phyloP scores from a whole-genome alignment of 2,113 vertebrate species.

The Pterocles orientalis region DNA sequence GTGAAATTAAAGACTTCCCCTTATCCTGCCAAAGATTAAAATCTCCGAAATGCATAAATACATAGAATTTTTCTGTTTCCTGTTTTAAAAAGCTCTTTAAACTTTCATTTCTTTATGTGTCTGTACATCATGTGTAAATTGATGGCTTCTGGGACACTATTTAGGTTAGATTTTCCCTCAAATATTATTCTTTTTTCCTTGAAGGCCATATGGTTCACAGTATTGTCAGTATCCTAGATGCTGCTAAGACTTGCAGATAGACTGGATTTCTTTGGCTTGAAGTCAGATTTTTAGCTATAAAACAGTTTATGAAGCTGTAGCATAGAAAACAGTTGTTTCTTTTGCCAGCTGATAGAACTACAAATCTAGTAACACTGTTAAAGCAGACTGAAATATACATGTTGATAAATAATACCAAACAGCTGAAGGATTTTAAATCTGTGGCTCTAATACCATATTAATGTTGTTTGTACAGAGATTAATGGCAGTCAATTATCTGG shows the following conservation, averaged over 20 bases:
- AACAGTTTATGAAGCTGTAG: background rate
- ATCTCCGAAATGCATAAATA: background rate
- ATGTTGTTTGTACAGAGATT: slow-evolving; percentile 78
- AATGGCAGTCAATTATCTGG: slow-evolving; percentile 97
- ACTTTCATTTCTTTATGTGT: background rate
- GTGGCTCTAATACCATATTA: background rate
- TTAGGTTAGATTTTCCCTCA: background rate
- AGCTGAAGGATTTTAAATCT: background rate
- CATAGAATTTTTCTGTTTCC: background rate
- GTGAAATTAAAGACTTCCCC: background rate
- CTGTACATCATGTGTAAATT: background rate
- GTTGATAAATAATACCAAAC: background rate
- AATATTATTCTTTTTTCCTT: background rate
- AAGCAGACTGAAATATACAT: background rate
- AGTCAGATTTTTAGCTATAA: background rate
- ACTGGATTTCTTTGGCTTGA: background rate
- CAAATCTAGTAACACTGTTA: background rate
- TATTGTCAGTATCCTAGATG: background rate
- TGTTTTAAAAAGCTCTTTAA: slow-evolving; percentile 10
- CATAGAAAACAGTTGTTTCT: background rate
- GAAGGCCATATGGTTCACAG: background rate
- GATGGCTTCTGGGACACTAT: background rate
- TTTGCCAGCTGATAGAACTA: background rate
- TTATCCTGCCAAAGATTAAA: background rate
- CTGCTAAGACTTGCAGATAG: background rate